A percentile compares a stretch with the other conserved stretches of the same genome.
Conservation (phyloP, 1,140 invertebrate species). For the Archegozetes longisetosus region DNA sequence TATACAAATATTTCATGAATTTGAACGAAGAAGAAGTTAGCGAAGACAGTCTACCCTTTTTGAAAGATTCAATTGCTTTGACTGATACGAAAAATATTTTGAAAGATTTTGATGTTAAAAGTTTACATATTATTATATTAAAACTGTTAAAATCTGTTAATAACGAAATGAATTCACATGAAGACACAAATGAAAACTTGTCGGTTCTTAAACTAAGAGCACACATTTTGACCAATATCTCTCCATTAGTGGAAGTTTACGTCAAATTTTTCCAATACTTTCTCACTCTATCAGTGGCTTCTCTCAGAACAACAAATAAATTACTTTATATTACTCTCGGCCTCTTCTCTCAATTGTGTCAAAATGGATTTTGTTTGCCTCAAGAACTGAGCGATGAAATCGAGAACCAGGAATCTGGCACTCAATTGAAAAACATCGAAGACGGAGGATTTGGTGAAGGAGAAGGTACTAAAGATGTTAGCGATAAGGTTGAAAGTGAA, state of each 20-base stretch:
- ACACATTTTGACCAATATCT: background rate
- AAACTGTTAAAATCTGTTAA: background rate
- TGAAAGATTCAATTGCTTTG: background rate
- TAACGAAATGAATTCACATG: background rate
- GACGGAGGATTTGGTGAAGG: conserved; percentile 71
- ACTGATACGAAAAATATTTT: background rate
- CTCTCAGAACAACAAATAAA: conserved; percentile 60
- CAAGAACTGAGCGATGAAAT: conserved; percentile 48
- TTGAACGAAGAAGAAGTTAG: background rate
- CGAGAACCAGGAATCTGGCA: conserved; percentile 30
- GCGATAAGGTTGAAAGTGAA: conserved; percentile 76
- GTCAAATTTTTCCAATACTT: conserved; percentile 55
- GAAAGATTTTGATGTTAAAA: background rate
- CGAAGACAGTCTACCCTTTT: background rate
- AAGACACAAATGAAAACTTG: background rate
- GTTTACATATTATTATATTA: background rate
- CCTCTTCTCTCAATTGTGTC: conserved; percentile 64
- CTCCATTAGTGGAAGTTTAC: conserved; percentile 61
- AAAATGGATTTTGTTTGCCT: conserved; percentile 86
- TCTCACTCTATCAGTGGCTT: conserved; percentile 51
- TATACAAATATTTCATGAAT: background rate
- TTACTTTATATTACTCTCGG: conserved; percentile 62
- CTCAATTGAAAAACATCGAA: conserved; percentile 40
- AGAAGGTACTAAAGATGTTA: conserved; percentile 83
- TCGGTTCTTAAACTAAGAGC: background rate